Percentiles rank a stretch among this genome's conserved stretches.
phyloP scores from a whole-genome alignment of 2,113 vertebrate species.

The Mustelus asterias region DNA sequence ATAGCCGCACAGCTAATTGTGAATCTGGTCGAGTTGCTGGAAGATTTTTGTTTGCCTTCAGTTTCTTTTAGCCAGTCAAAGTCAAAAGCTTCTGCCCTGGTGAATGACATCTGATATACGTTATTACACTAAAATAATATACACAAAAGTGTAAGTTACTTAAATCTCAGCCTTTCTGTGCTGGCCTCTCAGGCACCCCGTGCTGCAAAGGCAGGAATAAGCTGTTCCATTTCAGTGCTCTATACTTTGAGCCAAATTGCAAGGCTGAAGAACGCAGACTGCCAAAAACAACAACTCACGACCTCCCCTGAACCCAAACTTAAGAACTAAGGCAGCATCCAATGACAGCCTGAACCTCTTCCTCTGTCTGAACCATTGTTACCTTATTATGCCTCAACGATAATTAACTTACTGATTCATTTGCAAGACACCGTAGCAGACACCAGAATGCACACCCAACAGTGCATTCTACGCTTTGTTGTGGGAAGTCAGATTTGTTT shows the following conservation, averaged over 20 bases:
- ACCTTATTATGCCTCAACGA: not conserved
- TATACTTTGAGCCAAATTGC: slow-evolving; percentile 42
- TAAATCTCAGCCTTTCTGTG: not conserved
- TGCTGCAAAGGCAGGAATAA: slow-evolving; percentile 39
- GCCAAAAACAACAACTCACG: slow-evolving; percentile 55
- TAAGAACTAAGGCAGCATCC: slow-evolving; percentile 45
- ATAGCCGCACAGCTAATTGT: not conserved
- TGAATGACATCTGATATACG: slow-evolving; percentile 24
- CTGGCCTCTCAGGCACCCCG: slow-evolving; percentile 47
- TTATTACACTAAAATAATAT: slow-evolving; percentile 32
- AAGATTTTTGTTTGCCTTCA: slow-evolving; percentile 6
- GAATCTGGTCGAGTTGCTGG: not conserved
- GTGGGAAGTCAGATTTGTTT: not conserved
- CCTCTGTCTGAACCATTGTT: slow-evolving; percentile 40
- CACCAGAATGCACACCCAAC: not conserved
- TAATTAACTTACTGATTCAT: not conserved
- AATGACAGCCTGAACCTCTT: slow-evolving; percentile 46
- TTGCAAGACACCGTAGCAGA: not conserved
- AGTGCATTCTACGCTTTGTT: not conserved
- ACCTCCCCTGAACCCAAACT: slow-evolving; percentile 48
- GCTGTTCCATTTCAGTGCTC: not conserved
- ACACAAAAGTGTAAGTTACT: slow-evolving; percentile 18
- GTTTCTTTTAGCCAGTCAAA: not conserved
- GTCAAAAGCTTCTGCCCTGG: not conserved
- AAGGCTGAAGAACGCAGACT: not conserved